These are phyloP conservation scores for Amphibalanus amphitrite DNA, from an alignment of 1,140 invertebrate genomes.

Conservation along the genomic window DNA sequence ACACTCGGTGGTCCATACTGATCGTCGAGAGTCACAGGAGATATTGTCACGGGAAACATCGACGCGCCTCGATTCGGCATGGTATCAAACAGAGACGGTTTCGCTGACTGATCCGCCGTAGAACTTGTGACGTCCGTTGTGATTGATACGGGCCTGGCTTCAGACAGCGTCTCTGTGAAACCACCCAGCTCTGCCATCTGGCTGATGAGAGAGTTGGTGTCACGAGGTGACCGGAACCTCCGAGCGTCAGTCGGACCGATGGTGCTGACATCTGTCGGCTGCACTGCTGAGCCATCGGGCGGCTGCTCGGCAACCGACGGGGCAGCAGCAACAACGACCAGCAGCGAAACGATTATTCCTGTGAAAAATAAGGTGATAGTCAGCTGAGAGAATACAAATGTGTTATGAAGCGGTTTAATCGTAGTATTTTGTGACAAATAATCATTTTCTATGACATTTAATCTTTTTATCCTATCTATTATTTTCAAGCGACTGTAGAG, in stretches of 20 bases:
- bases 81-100: neutral
- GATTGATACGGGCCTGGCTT: neutral
- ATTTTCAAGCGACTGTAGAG: too few relatives aligned
- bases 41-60: neutral
- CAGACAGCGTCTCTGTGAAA: neutral
- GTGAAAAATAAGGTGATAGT: too few relatives aligned
- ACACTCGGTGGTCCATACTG: neutral
- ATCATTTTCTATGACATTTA: too few relatives aligned
- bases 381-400: too few relatives aligned
- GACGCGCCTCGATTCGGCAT: neutral
- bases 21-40: neutral
- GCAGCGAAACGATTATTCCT: too few relatives aligned
- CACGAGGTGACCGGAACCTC: neutral
- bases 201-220: neutral
- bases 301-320: neutral
- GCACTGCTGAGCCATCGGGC: neutral
- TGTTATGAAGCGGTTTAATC: too few relatives aligned
- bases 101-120: neutral
- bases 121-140: neutral
- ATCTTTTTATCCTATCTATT: too few relatives aligned
- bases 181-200: neutral
- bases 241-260: neutral
- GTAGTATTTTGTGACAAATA: too few relatives aligned
- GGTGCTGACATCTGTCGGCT: neutral
- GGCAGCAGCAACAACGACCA: too few relatives aligned